Evolutionary conservation across 1,140 invertebrate genomes (phyloP), one percentile per base, ranked within the genome.

Genomic region (Lepidurus packardi): DNA sequence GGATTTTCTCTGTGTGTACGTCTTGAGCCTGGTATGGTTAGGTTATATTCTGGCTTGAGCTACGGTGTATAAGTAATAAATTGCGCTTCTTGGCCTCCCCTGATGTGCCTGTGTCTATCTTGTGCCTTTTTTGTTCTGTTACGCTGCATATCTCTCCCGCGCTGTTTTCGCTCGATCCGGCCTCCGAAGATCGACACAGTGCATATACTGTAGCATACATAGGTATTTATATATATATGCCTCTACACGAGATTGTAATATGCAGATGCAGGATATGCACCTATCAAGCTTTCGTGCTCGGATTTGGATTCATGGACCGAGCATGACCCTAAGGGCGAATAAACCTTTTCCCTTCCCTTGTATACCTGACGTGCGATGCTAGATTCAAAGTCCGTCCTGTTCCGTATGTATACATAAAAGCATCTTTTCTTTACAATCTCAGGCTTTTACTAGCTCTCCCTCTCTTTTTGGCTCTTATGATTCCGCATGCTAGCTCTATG

Each of bases 231-330:
- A 34, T 3, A 34, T 34, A 34, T 34, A 4, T 34, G 34, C 21
- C 53, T n/a, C 16, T 65, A n/a, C 53, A 13, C 53, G 16, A 65
- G 53, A 65, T 65, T 65, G 53, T 65, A 65, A 65, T 65, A 65
- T 65, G 53, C 53, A 65, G 53, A 65, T 65, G 53, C 21, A 65
- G 53, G 53, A 65, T 65, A 65, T 65, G 53, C 53, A 65, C 53
- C 53, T 65, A 65, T 65, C 53, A 65, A 65, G 53, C 53, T 65
- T n/a, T 65, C 53, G 53, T 21, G 53, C 53, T 65, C 34, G 53
- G 53, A 65, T 65, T 65, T 65, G 53, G 53, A 65, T 65, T 65
- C 53, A 65, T 65, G 53, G 13, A 21, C 53, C 53, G 21, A n/a
- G 13, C 53, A 65, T 65, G 53, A 65, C 53, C 53, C 53, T 16